Base-by-base conservation (phyloP, 2,888 invertebrate species). In the Drosophila mulleri region DNA sequence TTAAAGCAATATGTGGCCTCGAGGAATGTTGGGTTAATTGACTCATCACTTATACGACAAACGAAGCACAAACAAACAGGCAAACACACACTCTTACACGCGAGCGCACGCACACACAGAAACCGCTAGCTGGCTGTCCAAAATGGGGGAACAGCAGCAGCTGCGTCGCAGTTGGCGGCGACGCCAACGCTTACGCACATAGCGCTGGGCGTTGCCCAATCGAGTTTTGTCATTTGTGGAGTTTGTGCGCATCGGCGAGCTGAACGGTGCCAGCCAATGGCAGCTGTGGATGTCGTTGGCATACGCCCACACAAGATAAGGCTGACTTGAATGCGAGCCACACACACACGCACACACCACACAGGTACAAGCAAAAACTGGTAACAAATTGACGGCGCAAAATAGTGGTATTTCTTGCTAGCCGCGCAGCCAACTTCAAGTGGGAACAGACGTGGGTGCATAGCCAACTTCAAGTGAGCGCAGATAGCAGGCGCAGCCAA, bases 21-120 rank as follows among this genome's bases (percentile, higher is more conserved):
- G 80, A 89, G 84, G 82, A 90, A 91, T 91, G 91, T 85, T 88
- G 88, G 89, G 91, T 91, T 91, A 91, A 91, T 91, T 91, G 91
- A 91, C 91, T 91, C 90, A 90, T 91, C 90, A 91, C 90, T 90
- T 90, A 90, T 89, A 90, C 78, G 79, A 88, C 89, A 84, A 84
- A 76, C 83, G 88, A 84, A 84, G 80, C 75, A 77, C 84, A 80
- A 82, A 79, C 84, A 82, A 79, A 72, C 62, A 73, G 59, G 56
- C 69, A 61, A 69, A 67, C 64, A 61, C 53, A 44, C 64, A 61
- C 32, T 59, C 59, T 63, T 37, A 60, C 47, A 35, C 44, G 20
- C 57, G 35, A 59, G 26, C 45, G 42, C 37, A 41, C 45, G 42
- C 35, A 39, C 58, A 56, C 50, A 37, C 14, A 26, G 29, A 29